Evolutionary conservation across 2,888 invertebrate species (phyloP).

Genomic region (Eupithecia centaureata): DNA sequence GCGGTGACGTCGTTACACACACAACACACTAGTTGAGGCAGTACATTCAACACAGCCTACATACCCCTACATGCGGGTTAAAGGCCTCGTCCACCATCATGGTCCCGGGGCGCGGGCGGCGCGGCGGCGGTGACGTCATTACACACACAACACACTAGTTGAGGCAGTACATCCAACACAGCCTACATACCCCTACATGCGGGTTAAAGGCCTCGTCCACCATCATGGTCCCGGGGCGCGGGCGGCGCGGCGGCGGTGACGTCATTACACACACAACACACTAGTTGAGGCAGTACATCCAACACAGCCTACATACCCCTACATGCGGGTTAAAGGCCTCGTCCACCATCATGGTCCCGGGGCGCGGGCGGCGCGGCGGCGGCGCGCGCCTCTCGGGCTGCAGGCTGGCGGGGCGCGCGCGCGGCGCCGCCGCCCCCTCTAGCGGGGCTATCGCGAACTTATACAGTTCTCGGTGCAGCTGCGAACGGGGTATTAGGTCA

Average conservation of each 20-base stretch:
- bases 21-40: too few relatives aligned
- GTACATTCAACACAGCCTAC: too few relatives aligned
- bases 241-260: constrained; percentile 38
- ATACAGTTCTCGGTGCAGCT: constrained; percentile 76
- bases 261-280: neutral
- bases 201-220: constrained; percentile 61
- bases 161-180: too few relatives aligned
- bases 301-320: constrained; percentile 28
- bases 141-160: too few relatives aligned
- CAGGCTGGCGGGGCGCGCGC: constrained; percentile 58
- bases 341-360: constrained; percentile 65
- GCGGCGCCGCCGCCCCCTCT: constrained; percentile 32
- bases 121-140: neutral
- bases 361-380: constrained; percentile 47
- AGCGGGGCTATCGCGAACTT: constrained; percentile 56
- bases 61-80: too few relatives aligned
- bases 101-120: too few relatives aligned
- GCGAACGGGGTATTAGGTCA: constrained; percentile 42
- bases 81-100: too few relatives aligned
- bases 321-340: constrained; percentile 57
- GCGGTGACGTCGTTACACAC: too few relatives aligned
- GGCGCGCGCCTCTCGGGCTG: constrained; percentile 50
- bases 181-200: constrained; percentile 36
- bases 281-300: neutral
- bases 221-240: constrained; percentile 63